These are phyloP conservation scores for Heliconius sara DNA, from an alignment of 2,888 invertebrate genomes.

Conservation along the genomic window DNA sequence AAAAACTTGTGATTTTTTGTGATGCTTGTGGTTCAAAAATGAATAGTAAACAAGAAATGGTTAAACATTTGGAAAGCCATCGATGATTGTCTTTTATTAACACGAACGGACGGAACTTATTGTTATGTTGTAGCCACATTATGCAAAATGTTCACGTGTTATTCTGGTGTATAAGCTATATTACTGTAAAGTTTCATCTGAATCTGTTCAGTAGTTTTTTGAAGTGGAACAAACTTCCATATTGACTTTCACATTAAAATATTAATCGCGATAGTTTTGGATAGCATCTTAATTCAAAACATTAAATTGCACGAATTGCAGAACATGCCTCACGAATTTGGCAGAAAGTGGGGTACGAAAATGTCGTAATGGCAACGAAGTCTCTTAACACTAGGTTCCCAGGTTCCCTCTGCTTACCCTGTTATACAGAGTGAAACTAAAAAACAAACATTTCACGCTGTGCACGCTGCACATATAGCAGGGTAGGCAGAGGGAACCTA, in stretches of 20 bases:
- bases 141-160: background rate
- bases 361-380: too few species aligned
- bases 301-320: too few species aligned
- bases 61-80: constrained; percentile 37
- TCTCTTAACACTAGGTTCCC: too few species aligned
- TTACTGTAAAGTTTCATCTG: background rate
- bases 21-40: constrained; percentile 38
- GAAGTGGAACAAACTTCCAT: background rate
- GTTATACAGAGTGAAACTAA: too few species aligned
- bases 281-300: too few species aligned
- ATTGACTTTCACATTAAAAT: background rate
- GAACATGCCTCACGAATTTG: too few species aligned
- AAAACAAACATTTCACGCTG: too few species aligned
- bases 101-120: background rate
- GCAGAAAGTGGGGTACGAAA: too few species aligned
- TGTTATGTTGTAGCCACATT: background rate
- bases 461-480: too few species aligned
- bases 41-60: constrained; percentile 33
- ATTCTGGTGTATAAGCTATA: background rate
- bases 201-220: background rate
- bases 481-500: too few species aligned
- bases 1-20: constrained; percentile 25
- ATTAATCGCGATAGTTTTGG: background rate
- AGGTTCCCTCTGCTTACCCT: too few species aligned
- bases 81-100: background rate